phyloP scores from a whole-genome alignment of 2,888 invertebrate species.

The Thymelicus sylvestris region DNA sequence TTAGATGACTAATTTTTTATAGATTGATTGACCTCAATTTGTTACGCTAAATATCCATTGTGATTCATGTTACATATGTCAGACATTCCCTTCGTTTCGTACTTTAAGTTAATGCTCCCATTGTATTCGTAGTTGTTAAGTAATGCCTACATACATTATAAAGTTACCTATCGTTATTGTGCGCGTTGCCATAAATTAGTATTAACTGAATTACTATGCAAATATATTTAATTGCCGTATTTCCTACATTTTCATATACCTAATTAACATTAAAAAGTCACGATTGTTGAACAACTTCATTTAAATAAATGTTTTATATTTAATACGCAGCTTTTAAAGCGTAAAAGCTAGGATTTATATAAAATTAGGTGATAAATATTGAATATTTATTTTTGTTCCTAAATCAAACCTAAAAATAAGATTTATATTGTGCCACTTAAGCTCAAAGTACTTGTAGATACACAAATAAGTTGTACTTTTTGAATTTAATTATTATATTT shows the following conservation, averaged over 20 bases:
- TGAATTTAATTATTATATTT: background rate
- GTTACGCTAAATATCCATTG: slow-evolving; percentile 27
- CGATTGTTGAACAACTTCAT: slow-evolving; percentile 14
- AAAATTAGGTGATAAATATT: slow-evolving; percentile 30
- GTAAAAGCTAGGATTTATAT: slow-evolving; percentile 18
- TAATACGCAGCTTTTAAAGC: slow-evolving; percentile 24
- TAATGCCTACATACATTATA: slow-evolving; percentile 58
- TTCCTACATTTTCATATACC: slow-evolving; percentile 17
- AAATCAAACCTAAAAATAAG: background rate
- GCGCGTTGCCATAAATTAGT: slow-evolving; percentile 79
- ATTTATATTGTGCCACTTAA: background rate
- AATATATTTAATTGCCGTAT: slow-evolving; percentile 22
- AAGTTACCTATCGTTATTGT: slow-evolving; percentile 71
- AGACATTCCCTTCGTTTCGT: slow-evolving; percentile 71
- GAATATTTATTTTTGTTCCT: background rate
- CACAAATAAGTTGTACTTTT: background rate
- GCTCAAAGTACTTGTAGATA: slow-evolving; percentile 1
- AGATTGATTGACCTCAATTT: background rate
- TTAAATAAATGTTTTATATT: slow-evolving; percentile 8
- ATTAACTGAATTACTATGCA: slow-evolving; percentile 48
- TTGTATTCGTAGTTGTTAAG: slow-evolving; percentile 58
- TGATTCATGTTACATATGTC: slow-evolving; percentile 43
- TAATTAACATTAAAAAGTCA: slow-evolving; percentile 2
- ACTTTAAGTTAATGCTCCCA: slow-evolving; percentile 62
- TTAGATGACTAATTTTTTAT: background rate